Conservation (phyloP, 2,797 vertebrate genomes). For the Amniataba percoides region DNA sequence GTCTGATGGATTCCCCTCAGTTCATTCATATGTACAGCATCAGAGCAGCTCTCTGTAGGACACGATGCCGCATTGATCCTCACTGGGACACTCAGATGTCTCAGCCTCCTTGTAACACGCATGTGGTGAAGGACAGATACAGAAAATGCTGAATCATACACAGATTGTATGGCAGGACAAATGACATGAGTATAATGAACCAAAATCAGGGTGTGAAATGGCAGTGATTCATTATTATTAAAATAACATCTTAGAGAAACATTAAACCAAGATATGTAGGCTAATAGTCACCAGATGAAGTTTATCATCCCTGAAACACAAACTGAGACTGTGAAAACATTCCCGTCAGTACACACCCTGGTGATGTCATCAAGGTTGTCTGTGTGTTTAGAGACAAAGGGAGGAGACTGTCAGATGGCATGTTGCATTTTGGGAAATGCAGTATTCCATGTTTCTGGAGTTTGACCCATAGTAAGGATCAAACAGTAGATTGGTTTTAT, state of each 20-base stretch:
- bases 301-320: too few species aligned
- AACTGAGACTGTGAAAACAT: too few species aligned
- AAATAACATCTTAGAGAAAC: neutral
- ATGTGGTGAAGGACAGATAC: neutral
- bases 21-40: neutral
- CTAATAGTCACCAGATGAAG: neutral
- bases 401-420: neutral
- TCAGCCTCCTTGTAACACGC: neutral
- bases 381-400: neutral
- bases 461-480: neutral
- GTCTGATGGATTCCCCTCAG: neutral
- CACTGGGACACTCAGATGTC: neutral
- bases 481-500: neutral
- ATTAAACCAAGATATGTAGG: neutral
- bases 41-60: neutral
- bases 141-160: conserved; percentile 31
- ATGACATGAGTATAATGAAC: neutral
- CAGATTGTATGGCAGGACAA: neutral
- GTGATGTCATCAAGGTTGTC: neutral
- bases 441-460: neutral
- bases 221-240: neutral
- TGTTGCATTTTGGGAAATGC: neutral
- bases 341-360: too few species aligned
- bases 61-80: neutral
- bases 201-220: neutral